Conservation (phyloP, 2,113 vertebrate genomes). For the Nesospiza acunhae region DNA sequence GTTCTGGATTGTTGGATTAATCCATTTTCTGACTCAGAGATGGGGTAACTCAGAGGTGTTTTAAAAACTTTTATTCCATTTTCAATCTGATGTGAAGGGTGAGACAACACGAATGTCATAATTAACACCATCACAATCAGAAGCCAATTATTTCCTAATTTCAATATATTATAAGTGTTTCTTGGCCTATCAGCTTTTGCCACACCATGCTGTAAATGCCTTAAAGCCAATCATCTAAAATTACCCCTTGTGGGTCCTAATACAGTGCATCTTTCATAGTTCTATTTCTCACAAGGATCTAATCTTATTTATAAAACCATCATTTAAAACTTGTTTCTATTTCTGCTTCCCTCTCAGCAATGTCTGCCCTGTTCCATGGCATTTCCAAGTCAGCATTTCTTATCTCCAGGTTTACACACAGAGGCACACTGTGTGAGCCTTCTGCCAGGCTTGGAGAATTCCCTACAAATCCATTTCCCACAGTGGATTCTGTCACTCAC, state of each 20-base stretch:
- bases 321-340: too few species aligned
- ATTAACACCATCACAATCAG: not conserved
- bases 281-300: not conserved
- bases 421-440: not conserved
- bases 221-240: not conserved
- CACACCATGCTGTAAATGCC: not conserved
- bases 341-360: not conserved
- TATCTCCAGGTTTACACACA: not conserved
- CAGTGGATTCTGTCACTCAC: not conserved
- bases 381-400: not conserved
- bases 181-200: not conserved
- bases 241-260: not conserved
- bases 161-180: too few species aligned
- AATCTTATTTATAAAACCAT: not conserved
- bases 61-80: not conserved
- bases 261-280: not conserved
- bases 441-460: not conserved
- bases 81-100: not conserved
- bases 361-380: not conserved
- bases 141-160: not conserved
- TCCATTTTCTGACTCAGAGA: not conserved
- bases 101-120: not conserved
- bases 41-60: not conserved
- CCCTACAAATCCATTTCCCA: not conserved
- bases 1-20: not conserved